Evolutionary conservation across 2,113 vertebrate genomes (phyloP), one percentile per base, ranked within the genome.

Genomic region (Hemiscyllium ocellatum): DNA sequence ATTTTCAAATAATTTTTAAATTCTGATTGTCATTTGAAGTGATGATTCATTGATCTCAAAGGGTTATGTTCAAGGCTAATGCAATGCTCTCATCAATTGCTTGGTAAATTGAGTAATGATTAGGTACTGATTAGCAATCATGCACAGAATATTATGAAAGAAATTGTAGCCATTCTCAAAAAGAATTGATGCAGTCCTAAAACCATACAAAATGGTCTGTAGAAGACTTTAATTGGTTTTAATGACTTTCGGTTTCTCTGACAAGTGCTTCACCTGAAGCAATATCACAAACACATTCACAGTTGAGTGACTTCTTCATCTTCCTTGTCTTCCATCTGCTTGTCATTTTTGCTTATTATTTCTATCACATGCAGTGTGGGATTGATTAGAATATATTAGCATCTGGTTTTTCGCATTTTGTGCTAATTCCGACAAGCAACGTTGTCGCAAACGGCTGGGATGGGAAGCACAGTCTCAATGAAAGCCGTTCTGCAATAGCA

Each of bases 301-400:
- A 97, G 95, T 96, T 96, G 37, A 1, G 96, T 96, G 76, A 91
- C 91, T 96, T 96, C 97, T 97, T 97, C 87, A 96, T 96, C 47
- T 69, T 96, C 96, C 37, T 96, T 15, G 96, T 52, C 96, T 52
- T 96, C 93, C 15, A 19, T 37, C 96, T 66, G 70, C 47, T n/a
- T 68, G 15, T 2, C 29, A 95, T 96, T 94, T 91, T 29, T 33
- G 89, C 96, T 96, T 85, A 83, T 95, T 52, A 95, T 70, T 95
- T 72, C 37, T 52, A 72, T 95, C 94, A 95, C 94, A 70, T 19
- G 94, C 22, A 50, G 13, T 15, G 37, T 95, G 68, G 65, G 66
- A 94, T 94, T 94, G 91, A 94, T 94, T 94, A 94, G 66, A 94
- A 94, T 94, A 94, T n/a, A 70, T 70, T 95, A 95, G 94, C 70